Conservation (phyloP, 2,888 invertebrate species). For the Lasioglossum morio region DNA sequence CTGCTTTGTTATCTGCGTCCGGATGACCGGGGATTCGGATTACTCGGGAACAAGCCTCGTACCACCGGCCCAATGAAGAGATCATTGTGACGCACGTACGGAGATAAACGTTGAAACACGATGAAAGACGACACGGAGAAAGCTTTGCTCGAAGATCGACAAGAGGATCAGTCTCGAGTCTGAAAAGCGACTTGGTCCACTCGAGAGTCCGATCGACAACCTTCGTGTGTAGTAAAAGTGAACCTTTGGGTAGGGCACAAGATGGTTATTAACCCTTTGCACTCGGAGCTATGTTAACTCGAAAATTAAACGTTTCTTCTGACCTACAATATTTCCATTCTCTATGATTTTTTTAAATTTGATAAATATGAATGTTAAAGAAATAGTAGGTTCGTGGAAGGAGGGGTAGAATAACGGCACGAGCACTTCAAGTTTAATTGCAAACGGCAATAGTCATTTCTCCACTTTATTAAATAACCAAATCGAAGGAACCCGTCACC, state of each 20-base stretch:
- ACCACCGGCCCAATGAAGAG: slow-evolving; percentile 29
- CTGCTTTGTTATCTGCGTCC: slow-evolving; percentile 46
- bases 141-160: slow-evolving; percentile 14
- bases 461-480: too few species aligned
- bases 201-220: neutral
- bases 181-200: neutral
- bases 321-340: too few species aligned
- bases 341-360: too few species aligned
- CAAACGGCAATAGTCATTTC: too few species aligned
- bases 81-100: slow-evolving; percentile 29
- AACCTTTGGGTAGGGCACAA: neutral
- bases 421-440: too few species aligned
- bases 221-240: neutral
- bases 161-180: neutral
- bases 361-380: too few species aligned
- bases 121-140: slow-evolving; percentile 46
- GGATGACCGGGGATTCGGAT: slow-evolving; percentile 43
- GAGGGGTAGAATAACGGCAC: too few species aligned
- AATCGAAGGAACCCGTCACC: too few species aligned
- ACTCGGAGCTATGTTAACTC: too few species aligned
- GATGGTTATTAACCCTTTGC: neutral
- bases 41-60: neutral
- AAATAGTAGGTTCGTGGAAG: too few species aligned
- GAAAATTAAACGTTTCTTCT: too few species aligned
- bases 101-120: slow-evolving; percentile 37